Conservation (phyloP, 1,140 invertebrate genomes). For the Fopius arisanus region DNA sequence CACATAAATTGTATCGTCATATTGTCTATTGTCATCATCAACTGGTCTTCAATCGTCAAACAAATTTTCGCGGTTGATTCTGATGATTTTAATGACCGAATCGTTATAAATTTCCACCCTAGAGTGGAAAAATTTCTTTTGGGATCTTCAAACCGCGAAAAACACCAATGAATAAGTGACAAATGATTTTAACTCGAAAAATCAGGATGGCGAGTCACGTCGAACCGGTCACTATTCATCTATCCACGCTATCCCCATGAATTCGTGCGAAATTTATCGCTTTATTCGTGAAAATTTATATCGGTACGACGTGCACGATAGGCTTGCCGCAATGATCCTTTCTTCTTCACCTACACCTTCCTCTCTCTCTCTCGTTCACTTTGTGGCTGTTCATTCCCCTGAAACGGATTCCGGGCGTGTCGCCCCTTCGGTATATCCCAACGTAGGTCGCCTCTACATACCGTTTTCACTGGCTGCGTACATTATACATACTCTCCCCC, state of each 20-base stretch:
- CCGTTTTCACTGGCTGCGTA: background rate
- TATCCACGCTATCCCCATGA: conserved; percentile 31
- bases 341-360: conserved; percentile 15
- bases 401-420: conserved; percentile 24
- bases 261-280: conserved; percentile 35
- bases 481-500: background rate
- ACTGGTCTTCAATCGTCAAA: too few relatives aligned
- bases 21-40: too few relatives aligned
- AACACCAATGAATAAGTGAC: background rate
- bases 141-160: background rate
- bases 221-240: conserved; percentile 33
- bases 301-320: conserved; percentile 19
- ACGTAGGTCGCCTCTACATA: background rate
- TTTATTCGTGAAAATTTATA: conserved; percentile 36
- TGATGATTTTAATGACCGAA: too few relatives aligned
- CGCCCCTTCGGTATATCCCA: background rate
- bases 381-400: background rate
- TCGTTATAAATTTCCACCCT: too few relatives aligned
- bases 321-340: background rate
- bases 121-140: background rate
- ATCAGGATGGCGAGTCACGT: conserved; percentile 32
- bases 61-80: too few relatives aligned
- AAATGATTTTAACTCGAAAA: conserved; percentile 5
- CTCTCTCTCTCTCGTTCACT: background rate
- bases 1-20: too few relatives aligned